Evolutionary conservation across 2,113 vertebrate genomes (phyloP).

Genomic region (Ia io): DNA sequence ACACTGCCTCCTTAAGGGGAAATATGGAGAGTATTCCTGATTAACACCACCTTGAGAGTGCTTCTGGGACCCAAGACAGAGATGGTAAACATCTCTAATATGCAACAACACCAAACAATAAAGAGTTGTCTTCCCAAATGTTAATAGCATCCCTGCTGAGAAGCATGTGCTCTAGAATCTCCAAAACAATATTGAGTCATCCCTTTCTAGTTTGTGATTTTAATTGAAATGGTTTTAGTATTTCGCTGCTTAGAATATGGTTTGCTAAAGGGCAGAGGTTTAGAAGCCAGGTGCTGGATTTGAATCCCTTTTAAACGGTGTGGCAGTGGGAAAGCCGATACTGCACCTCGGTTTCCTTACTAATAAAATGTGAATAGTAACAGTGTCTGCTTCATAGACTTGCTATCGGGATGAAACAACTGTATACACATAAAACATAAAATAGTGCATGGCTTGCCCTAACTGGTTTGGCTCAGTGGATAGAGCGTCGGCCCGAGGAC

Average conservation of each 20-base stretch:
- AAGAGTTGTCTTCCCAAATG: background rate
- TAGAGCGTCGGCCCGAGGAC: too few relatives aligned
- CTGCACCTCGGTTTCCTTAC: background rate
- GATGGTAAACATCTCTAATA: background rate
- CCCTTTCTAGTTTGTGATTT: background rate
- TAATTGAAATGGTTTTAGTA: background rate
- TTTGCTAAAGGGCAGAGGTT: background rate
- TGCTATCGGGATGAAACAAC: background rate
- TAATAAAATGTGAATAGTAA: background rate
- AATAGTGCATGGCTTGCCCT: background rate
- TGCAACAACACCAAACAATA: background rate
- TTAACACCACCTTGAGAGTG: background rate
- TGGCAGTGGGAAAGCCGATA: background rate
- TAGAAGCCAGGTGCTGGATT: background rate
- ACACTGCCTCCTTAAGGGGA: background rate
- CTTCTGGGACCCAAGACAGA: background rate
- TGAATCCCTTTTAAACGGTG: background rate
- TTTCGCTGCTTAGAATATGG: background rate
- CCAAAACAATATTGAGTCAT: background rate
- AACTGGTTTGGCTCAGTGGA: too few relatives aligned
- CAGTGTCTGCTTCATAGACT: background rate
- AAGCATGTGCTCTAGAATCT: background rate
- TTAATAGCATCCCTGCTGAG: background rate
- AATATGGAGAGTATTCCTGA: background rate
- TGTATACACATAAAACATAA: background rate